Conservation (phyloP, 2,113 vertebrate species). For the Dromiciops gliroides region DNA sequence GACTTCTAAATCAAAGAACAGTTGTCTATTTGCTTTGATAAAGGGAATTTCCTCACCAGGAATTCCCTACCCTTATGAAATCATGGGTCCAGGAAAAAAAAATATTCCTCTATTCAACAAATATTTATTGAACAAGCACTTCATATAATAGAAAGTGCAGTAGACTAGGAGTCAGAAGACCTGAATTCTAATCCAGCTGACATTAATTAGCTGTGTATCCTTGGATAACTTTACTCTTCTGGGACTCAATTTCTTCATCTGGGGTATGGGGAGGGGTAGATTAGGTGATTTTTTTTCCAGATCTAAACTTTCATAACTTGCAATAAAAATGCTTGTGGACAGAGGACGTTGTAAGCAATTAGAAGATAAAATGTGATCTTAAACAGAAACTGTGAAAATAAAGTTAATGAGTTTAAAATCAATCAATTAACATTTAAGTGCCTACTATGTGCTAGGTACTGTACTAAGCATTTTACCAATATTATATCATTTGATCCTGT, state of each 20-base stretch:
- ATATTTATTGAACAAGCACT: background rate
- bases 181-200: background rate
- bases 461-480: background rate
- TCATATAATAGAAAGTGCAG: background rate
- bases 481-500: background rate
- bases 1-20: background rate
- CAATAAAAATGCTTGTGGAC: background rate
- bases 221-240: background rate
- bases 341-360: background rate
- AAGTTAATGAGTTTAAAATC: background rate
- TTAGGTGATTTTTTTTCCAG: background rate
- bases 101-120: background rate
- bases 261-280: background rate
- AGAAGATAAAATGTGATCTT: background rate
- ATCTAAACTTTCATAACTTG: background rate
- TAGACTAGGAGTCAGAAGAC: background rate
- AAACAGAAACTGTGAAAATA: background rate
- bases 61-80: background rate
- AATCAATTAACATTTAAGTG: background rate
- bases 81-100: background rate
- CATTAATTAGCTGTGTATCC: background rate
- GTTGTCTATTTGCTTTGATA: background rate
- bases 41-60: background rate
- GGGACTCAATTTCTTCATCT: background rate
- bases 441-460: background rate